Evolutionary conservation across 2,797 vertebrate species (phyloP).

Genomic region (Xiphorhynchus erythropygius): DNA sequence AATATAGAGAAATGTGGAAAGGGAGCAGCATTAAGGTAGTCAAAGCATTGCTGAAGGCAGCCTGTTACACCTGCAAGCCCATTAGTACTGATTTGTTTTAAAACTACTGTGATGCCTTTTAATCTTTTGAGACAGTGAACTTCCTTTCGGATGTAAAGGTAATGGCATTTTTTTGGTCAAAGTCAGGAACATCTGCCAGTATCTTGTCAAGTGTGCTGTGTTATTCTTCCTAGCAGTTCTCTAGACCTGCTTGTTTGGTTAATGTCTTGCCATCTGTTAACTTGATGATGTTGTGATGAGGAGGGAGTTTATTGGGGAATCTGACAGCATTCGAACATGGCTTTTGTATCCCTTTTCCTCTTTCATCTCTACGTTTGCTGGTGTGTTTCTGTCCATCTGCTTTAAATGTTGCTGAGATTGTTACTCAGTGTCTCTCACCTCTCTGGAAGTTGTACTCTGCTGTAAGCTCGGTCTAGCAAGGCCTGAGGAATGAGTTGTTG

Average conservation of each 20-base stretch:
- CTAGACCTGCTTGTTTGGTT: slow-evolving; percentile 43
- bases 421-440: neutral
- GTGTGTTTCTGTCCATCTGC: neutral
- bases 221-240: slow-evolving; percentile 33
- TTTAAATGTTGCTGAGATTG: neutral
- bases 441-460: neutral
- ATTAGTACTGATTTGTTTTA: neutral
- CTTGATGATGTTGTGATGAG: slow-evolving; percentile 19
- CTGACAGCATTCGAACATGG: neutral
- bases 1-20: neutral
- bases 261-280: slow-evolving; percentile 66
- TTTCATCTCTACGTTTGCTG: neutral
- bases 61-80: neutral
- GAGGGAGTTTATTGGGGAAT: neutral
- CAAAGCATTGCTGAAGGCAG: neutral
- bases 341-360: neutral
- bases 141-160: neutral
- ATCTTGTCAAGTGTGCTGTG: neutral
- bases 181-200: slow-evolving; percentile 35
- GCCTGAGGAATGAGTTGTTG: neutral
- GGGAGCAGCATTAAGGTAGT: neutral
- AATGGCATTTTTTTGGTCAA: neutral
- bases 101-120: neutral
- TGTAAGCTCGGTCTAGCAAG: neutral
- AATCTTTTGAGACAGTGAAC: neutral